Evolutionary conservation across 2,888 invertebrate species (phyloP).

Genomic region (Sinodicranocentrus sp.): DNA sequence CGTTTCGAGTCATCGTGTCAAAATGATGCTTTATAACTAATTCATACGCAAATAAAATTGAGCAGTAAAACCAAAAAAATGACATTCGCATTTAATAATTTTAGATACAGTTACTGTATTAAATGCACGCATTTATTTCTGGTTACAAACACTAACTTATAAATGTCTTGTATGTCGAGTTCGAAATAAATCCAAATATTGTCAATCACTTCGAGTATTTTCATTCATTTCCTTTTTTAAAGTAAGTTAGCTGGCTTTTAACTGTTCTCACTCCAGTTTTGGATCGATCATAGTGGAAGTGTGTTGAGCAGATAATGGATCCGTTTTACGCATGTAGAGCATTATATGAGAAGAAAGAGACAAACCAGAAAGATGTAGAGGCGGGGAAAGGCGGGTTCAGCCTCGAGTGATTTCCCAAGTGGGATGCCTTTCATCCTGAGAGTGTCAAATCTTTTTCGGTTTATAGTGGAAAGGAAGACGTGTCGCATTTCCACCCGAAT

Average conservation of each 20-base stretch:
- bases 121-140: constrained; percentile 17
- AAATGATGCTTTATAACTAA: constrained; percentile 23
- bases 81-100: constrained; percentile 30
- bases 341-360: constrained; percentile 55
- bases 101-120: neutral
- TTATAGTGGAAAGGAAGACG: constrained; percentile 73
- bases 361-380: constrained; percentile 60
- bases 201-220: neutral
- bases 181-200: neutral
- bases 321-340: constrained; percentile 75
- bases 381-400: constrained; percentile 73
- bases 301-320: constrained; percentile 70
- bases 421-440: constrained; percentile 74
- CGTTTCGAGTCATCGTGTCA: neutral
- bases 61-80: constrained; percentile 12
- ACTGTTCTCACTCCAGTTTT: constrained; percentile 9
- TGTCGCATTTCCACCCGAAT: constrained; percentile 77
- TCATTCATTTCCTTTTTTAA: neutral
- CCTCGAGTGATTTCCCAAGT: constrained; percentile 75
- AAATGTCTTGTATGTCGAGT: neutral
- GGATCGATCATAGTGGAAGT: constrained; percentile 71
- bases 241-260: neutral
- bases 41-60: constrained; percentile 21
- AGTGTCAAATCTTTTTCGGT: constrained; percentile 76
- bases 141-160: constrained; percentile 15